phyloP scores from a whole-genome alignment of 53 echinoderm and acorn worm species.

The Paracentrotus lividus region DNA sequence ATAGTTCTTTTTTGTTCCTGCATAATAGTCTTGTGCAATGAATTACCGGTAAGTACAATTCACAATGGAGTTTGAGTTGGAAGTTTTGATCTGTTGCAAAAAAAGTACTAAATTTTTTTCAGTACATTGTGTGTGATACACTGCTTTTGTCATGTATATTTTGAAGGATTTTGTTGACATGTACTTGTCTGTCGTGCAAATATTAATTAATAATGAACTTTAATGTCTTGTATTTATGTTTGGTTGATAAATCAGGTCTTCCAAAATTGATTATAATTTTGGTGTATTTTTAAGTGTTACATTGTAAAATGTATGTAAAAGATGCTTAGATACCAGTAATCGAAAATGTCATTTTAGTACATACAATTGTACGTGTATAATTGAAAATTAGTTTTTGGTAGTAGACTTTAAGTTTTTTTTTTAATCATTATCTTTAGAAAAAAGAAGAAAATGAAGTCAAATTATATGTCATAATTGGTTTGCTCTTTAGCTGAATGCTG shows the following conservation, averaged over 20 bases:
- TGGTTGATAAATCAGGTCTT: neutral
- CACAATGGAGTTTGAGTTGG: neutral
- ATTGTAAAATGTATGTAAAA: no score
- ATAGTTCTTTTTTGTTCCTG: neutral
- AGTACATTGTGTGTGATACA: neutral
- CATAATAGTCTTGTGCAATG: neutral
- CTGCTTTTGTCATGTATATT: slow-evolving; percentile 42
- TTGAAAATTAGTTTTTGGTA: no score
- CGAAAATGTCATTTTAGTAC: no score
- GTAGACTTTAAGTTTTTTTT: no score
- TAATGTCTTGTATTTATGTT: no score
- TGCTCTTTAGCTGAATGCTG: no score
- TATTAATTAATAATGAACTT: neutral
- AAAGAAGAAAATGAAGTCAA: no score
- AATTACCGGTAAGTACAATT: neutral
- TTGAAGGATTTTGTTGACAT: slow-evolving; percentile 19
- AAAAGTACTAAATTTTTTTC: neutral
- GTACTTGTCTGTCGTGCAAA: neutral
- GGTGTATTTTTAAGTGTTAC: neutral
- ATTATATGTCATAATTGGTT: no score
- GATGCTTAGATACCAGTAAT: no score
- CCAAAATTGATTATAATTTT: neutral
- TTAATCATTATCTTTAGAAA: no score
- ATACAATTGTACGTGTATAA: no score
- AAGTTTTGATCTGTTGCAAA: neutral